phyloP scores from a whole-genome alignment of 2,797 vertebrate species.

The Mionectes olivaceus region DNA sequence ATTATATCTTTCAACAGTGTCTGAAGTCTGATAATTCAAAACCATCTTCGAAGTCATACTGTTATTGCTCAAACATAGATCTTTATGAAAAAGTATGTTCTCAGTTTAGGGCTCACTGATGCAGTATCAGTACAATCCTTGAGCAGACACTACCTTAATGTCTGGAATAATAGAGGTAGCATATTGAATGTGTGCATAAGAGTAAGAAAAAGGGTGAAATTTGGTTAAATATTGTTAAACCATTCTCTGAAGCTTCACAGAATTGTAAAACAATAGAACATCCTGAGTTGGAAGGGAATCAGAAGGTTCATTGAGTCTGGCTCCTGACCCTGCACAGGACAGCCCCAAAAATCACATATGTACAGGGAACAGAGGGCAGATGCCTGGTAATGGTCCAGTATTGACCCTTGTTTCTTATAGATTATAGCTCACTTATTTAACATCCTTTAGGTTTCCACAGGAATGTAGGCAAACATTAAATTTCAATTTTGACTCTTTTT shows the following conservation, averaged over 20 bases:
- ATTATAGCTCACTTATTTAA: not conserved
- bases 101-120: not conserved
- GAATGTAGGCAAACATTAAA: not conserved
- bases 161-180: not conserved
- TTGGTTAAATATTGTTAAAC: not conserved
- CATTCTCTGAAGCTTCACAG: not conserved
- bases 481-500: not conserved
- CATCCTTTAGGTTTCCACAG: not conserved
- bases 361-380: not conserved
- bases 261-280: not conserved
- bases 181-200: not conserved
- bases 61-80: not conserved
- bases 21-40: not conserved
- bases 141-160: not conserved
- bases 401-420: not conserved
- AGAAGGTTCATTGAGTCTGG: not conserved
- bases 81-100: not conserved
- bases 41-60: not conserved
- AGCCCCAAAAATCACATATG: not conserved
- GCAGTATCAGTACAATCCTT: fast-evolving
- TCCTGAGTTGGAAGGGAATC: not conserved
- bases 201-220: not conserved
- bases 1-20: not conserved
- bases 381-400: not conserved
- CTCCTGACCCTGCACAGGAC: not conserved